Conservation (phyloP, 2,797 vertebrate genomes). For the Myoxocephalus aenaeus region DNA sequence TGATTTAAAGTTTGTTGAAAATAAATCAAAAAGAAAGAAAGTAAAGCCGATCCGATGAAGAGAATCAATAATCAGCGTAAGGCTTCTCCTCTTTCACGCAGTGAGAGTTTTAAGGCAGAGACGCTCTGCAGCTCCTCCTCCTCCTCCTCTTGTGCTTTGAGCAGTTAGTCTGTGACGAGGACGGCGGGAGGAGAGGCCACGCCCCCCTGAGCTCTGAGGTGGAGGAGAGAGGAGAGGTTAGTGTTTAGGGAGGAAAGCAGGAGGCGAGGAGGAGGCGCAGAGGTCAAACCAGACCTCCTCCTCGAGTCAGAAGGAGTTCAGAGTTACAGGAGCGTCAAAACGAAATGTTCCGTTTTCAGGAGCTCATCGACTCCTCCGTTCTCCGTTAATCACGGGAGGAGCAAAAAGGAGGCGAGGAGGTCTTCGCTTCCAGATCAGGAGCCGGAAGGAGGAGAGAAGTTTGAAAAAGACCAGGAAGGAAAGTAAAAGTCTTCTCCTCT, state of each 20-base stretch:
- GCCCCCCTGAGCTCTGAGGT: slow-evolving; percentile 43
- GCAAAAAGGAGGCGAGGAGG: slow-evolving; percentile 5
- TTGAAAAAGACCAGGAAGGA: background rate
- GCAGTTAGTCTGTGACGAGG: slow-evolving; percentile 34
- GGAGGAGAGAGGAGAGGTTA: slow-evolving; percentile 38
- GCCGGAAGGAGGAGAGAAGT: background rate
- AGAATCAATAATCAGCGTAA: slow-evolving; percentile 29
- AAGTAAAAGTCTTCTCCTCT: background rate
- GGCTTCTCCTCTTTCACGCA: slow-evolving; percentile 44
- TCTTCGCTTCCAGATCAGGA: slow-evolving; percentile 7
- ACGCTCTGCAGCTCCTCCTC: slow-evolving; percentile 23
- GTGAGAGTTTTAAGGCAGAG: slow-evolving; percentile 74
- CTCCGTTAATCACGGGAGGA: slow-evolving; percentile 10
- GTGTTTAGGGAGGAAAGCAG: slow-evolving; percentile 20
- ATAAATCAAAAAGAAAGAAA: background rate
- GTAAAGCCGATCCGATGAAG: slow-evolving; percentile 26
- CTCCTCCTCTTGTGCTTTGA: slow-evolving; percentile 51
- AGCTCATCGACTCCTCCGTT: background rate
- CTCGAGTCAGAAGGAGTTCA: background rate
- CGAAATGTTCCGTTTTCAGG: no score
- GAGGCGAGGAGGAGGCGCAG: background rate
- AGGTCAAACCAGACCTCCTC: slow-evolving; percentile 7
- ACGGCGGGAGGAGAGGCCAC: background rate
- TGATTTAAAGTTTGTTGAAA: no score
- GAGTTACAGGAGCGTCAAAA: background rate